phyloP scores from a whole-genome alignment of 2,797 vertebrate genomes.

The Alcedo atthis region DNA sequence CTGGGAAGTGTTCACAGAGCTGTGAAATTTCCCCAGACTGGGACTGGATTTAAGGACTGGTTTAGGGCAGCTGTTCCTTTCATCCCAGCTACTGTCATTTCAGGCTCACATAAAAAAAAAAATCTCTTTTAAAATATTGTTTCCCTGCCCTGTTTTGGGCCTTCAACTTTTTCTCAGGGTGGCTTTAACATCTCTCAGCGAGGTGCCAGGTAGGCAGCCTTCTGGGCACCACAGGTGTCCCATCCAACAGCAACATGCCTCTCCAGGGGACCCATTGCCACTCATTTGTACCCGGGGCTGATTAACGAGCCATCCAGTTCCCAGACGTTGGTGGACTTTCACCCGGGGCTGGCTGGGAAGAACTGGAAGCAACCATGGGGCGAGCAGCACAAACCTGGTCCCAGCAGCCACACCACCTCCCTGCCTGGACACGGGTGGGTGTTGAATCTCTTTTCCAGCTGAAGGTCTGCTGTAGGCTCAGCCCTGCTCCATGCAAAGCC shows the following conservation, averaged over 20 bases:
- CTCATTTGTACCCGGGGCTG: accelerated
- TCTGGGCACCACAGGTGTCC: background rate
- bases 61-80: background rate
- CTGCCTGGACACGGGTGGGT: background rate
- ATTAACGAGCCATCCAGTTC: accelerated
- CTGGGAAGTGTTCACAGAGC: background rate
- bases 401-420: background rate
- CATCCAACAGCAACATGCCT: accelerated
- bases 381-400: background rate
- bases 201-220: background rate
- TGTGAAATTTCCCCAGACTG: background rate
- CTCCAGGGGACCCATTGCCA: accelerated
- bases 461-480: background rate
- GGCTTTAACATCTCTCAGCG: background rate
- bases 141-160: background rate
- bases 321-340: accelerated
- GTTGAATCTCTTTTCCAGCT: slow-evolving; percentile 21
- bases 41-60: background rate
- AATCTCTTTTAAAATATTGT: accelerated
- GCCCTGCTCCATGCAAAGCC: background rate
- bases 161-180: background rate
- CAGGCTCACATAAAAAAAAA: background rate
- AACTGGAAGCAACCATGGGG: background rate
- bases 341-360: background rate
- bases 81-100: background rate